Evolutionary conservation across 2,113 vertebrate genomes (phyloP), one percentile per base, ranked within the genome.

Genomic region (Prunella fulvescens): DNA sequence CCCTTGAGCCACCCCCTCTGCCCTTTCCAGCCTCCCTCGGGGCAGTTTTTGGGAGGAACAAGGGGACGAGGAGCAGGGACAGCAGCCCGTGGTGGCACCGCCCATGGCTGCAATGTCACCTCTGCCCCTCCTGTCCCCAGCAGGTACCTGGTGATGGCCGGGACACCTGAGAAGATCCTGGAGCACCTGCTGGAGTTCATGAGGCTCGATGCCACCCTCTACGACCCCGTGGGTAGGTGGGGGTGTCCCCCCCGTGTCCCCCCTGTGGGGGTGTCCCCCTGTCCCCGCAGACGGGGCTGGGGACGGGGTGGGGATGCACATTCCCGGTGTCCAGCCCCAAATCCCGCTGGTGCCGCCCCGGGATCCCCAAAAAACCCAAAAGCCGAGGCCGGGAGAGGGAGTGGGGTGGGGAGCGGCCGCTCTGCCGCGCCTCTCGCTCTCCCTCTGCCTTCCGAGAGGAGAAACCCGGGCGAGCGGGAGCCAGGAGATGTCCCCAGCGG

Each of bases 91-190:
- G 50, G 15, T 51, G 65, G 3, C 56, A 12, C 28, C 19, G 53
- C 16, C 37, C 20, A 2, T 0, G 7, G n/a, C 35, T 7, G 2
- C 9, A 14, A 29, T 60, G 47, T 28, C 1, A 1, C 22, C 0
- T 19, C 64, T 1, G 2, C 14, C 48, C 42, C 37, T 20, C 33
- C 12, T 24, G 31, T 95, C 45, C 90, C 84, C 78, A 6, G 57
- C 94, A 99, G 99, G 97, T 99, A 99, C 93, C 98, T 98, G 1
- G 99, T 99, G 78, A 98, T 99, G 98, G 99, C 99, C 5, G 99
- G 99, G 90, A 98, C 99, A 0, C 99, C 99, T 0, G 99, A 99
- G 97, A 99, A 99, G 97, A 99, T 99, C 95, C 97, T 99, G 22
- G 99, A 99, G 67, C 98, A 99, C 79, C 97, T 99, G 26, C 91